Percentiles rank a stretch among this genome's conserved stretches.
These are phyloP conservation scores for Habroteleia sp. DNA, from an alignment of 2,888 invertebrate genomes.

Conservation along the genomic window DNA sequence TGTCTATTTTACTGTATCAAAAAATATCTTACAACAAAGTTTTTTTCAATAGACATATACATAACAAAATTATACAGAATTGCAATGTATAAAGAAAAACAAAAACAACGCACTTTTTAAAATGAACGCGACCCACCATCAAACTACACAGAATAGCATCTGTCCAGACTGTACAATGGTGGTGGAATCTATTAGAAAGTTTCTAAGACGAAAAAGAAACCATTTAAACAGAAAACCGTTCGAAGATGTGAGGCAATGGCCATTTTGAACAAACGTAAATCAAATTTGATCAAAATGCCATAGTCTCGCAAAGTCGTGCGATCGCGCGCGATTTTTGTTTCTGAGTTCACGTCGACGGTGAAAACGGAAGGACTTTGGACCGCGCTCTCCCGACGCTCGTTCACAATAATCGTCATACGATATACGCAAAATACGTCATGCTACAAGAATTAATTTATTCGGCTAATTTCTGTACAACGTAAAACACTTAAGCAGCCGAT, in stretches of 20 bases:
- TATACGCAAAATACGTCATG: slow-evolving; percentile 12
- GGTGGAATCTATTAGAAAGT: slow-evolving; percentile 16
- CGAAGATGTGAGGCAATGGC: slow-evolving; percentile 5
- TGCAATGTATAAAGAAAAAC: slow-evolving; percentile 17
- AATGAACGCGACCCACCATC: slow-evolving; percentile 39
- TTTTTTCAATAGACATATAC: slow-evolving; percentile 39
- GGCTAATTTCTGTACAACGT: slow-evolving; percentile 34
- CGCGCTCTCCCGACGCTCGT: slow-evolving; percentile 1
- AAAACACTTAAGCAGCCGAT: slow-evolving; percentile 12
- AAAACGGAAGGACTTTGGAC: slow-evolving; percentile 29
- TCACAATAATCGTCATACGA: slow-evolving; percentile 10
- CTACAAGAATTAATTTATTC: slow-evolving; percentile 36
- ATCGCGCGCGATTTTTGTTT: slow-evolving; percentile 61
- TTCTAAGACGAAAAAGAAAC: slow-evolving; percentile 9
- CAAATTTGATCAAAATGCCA: slow-evolving; percentile 31
- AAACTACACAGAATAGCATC: slow-evolving; percentile 35
- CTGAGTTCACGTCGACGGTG: slow-evolving; percentile 22
- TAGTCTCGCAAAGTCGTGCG: slow-evolving; percentile 47
- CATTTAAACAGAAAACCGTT: slow-evolving; percentile 10
- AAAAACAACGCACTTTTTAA: slow-evolving; percentile 12
- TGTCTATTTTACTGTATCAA: slow-evolving; percentile 34
- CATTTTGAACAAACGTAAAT: slow-evolving; percentile 37
- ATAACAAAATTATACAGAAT: slow-evolving; percentile 44
- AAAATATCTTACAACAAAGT: slow-evolving; percentile 53
- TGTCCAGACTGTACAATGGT: slow-evolving; percentile 32